Evolutionary conservation across 2,797 vertebrate species (phyloP), one percentile per base, ranked within the genome.

Genomic region (Spinibarbus caldwelli): DNA sequence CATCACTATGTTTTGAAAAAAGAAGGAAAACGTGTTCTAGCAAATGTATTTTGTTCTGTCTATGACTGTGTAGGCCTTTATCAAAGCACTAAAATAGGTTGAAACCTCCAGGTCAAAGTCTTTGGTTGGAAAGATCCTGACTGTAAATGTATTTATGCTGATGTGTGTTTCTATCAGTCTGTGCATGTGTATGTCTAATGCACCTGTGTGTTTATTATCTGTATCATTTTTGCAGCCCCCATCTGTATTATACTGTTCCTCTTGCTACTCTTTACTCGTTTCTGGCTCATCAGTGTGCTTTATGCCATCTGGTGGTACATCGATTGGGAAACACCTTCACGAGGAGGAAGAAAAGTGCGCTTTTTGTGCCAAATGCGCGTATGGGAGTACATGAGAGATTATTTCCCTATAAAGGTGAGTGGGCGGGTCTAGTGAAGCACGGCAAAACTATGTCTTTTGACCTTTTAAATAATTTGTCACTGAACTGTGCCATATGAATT

Each of bases 331-430:
- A 97, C 91, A 0, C 97, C 97, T 0, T 57, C 88, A 0, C 93
- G 36, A 0, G 97, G 98, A 0, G 97, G 97, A 6, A 93, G 97
- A 78, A 92, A 88, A 66, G 0, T 87, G 15, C 78, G 73, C 0
- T 0, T 12, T n/a, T 0, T 97, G 3, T 93, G 94, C 66, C 91
- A 79, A n/a, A 78, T 92, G 11, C 2, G 80, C 2, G 0, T 97
- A 0, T 99, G 97, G 98, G 90, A 89, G 2, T 91, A 97, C 93
- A 94, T 99, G 95, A 94, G 92, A 75, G 96, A 99, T 88, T 99
- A 99, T 75, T 99, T 99, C 89, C 98, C 98, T 0, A 1, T 97
- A 76, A 95, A 94, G 85, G 98, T 99, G 91, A 96, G 96, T 89
- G 2, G 38, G 29, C 0, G 14, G 26, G 70, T 10, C 6, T 57